Conservation (phyloP, 2,113 vertebrate genomes). For the Dendrocopos noguchii region DNA sequence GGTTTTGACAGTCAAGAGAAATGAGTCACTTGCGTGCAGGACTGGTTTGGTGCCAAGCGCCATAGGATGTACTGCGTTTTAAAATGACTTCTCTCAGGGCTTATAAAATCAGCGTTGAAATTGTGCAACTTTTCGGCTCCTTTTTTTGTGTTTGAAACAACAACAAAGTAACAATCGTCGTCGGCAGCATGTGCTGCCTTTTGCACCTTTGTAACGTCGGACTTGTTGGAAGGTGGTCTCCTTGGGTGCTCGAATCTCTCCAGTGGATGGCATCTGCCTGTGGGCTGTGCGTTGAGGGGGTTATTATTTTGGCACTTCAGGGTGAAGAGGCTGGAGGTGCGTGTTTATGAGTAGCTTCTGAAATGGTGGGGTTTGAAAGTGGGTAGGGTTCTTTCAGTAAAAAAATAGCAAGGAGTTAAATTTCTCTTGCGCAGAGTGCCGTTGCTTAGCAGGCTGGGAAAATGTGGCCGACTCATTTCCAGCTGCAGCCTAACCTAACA, state of each 20-base stretch:
- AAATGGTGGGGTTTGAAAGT: conserved; percentile 37
- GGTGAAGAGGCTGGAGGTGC: neutral
- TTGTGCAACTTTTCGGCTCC: neutral
- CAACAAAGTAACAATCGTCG: neutral
- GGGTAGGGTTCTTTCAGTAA: neutral
- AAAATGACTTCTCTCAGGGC: conserved; percentile 18
- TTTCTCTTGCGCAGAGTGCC: neutral
- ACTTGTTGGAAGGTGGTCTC: neutral
- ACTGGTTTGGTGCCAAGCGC: conserved; percentile 16
- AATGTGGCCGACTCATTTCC: neutral
- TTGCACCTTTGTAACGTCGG: fast-evolving
- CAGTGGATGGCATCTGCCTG: conserved; percentile 50
- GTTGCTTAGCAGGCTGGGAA: neutral
- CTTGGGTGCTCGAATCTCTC: fast-evolving
- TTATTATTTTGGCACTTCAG: conserved; percentile 2
- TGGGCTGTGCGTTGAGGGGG: neutral
- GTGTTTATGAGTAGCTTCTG: neutral
- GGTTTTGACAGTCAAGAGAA: conserved; percentile 27
- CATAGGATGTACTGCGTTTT: conserved; percentile 26
- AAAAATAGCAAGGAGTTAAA: neutral
- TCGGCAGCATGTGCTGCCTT: neutral
- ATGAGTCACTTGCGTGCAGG: conserved; percentile 33
- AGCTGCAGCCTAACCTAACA: neutral
- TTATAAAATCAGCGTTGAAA: neutral
- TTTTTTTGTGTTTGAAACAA: neutral